Base-by-base conservation (phyloP, 2,113 vertebrate genomes). In the Tautogolabrus adspersus region DNA sequence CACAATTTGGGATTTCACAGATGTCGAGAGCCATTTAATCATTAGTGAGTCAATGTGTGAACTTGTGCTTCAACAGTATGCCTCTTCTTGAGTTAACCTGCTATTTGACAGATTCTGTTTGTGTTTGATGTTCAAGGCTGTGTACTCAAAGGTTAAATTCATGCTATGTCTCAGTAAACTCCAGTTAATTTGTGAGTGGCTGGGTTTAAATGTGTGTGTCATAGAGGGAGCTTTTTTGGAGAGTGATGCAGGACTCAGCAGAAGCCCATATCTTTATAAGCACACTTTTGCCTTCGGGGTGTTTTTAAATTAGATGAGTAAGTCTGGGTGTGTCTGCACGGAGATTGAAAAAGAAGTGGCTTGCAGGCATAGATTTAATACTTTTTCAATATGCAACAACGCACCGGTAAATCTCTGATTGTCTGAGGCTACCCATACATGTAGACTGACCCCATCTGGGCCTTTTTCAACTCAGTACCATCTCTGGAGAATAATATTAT, bases 401-500 rank as follows among this genome's bases (percentile, higher is more conserved):
- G 65, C 30, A 75, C 49, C 61, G 51, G 63, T 62, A 54, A 5
- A 61, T 75, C 69, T 75, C 44, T 60, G 56, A 54, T 54, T 52
- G 46, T n/a, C 8, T 21, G 21, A 0, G 11, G 57, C 56, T 15
- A 56, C 21, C 49, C 49, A 64, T 72, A 51, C 30, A 61, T 30
- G 37, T 3, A 67, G 57, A 16, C 78, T 23, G 60, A 56, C 67
- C 52, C 63, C 56, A 22, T 44, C 34, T 40, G 21, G 61, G 71
- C 49, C 62, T 54, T 56, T 59, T 66, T 73, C 52, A 75, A 66
- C 65, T 69, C 40, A 12, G 57, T 65, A 64, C 68, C 10, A 40
- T 4, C 55, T 57, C 40, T 34, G 82, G 88, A 76, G 77, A 84
- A 83, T 66, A 93, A 90, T 89, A 77, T 93, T 91, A 83, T 87